Evolutionary conservation across 1,140 invertebrate species (phyloP).

Genomic region (Sinella curviseta): DNA sequence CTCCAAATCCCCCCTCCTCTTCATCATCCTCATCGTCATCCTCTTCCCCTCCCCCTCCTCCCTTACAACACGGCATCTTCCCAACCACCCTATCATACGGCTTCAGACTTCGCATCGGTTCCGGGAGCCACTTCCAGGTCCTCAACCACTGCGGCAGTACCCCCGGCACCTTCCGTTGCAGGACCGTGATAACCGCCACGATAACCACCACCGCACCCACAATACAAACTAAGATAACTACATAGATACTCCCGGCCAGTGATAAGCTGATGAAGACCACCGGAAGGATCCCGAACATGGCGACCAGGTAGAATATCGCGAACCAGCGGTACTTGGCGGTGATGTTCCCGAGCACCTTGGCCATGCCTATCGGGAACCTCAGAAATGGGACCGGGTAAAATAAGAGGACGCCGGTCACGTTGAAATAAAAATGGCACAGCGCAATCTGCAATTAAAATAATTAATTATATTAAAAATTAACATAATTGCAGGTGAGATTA

Average conservation of each 20-base stretch:
- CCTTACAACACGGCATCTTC: slow-evolving; percentile 30
- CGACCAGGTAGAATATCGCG: slow-evolving; percentile 60
- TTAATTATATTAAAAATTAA: neutral
- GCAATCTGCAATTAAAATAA: slow-evolving; percentile 53
- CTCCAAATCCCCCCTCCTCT: neutral
- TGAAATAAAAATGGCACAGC: slow-evolving; percentile 65
- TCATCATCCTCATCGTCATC: neutral
- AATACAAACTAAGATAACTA: slow-evolving; percentile 45
- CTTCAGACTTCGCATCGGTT: slow-evolving; percentile 58
- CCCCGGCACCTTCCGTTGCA: slow-evolving; percentile 55
- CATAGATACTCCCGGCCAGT: slow-evolving; percentile 49
- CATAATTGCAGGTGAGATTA: neutral
- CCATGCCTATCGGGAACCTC: slow-evolving; percentile 61
- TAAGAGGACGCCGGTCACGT: slow-evolving; percentile 62
- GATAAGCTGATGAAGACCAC: slow-evolving; percentile 57
- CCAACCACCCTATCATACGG: slow-evolving; percentile 50
- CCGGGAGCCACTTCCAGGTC: slow-evolving; percentile 61
- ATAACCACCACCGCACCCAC: slow-evolving; percentile 49
- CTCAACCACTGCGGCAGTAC: slow-evolving; percentile 55
- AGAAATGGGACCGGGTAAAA: slow-evolving; percentile 64
- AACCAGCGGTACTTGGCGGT: slow-evolving; percentile 61
- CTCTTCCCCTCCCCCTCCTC: neutral
- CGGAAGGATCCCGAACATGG: slow-evolving; percentile 61
- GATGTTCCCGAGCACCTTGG: slow-evolving; percentile 59
- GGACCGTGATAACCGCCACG: slow-evolving; percentile 48